Percentiles rank a stretch among this genome's conserved stretches.
phyloP scores from a whole-genome alignment of 2,888 invertebrate species.

The Hybos culiciformis region DNA sequence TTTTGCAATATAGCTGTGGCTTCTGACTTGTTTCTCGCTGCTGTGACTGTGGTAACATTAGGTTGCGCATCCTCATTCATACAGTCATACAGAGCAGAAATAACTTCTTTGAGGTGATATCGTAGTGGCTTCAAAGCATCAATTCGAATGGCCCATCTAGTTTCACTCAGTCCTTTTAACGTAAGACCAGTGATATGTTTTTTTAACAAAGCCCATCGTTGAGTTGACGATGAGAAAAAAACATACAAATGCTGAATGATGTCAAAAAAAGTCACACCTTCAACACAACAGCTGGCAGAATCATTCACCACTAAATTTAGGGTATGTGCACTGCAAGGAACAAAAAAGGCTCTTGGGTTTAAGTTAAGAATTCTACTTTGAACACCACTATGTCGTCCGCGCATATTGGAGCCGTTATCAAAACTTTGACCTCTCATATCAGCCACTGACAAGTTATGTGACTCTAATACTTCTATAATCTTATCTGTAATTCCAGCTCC shows the following conservation, averaged over 20 bases:
- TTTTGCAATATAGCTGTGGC: background rate
- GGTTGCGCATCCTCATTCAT: conserved; percentile 1
- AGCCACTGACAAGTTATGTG: background rate
- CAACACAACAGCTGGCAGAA: background rate
- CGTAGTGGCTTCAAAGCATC: conserved; percentile 4
- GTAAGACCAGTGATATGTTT: conserved; percentile 2
- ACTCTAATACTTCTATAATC: background rate
- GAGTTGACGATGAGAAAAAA: conserved; percentile 4
- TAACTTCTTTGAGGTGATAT: conserved; percentile 4
- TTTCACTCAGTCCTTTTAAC: background rate
- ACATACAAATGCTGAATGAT: conserved; percentile 3
- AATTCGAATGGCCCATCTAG: conserved; percentile 2
- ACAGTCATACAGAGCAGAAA: conserved; percentile 2
- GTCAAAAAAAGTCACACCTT: conserved; percentile 4
- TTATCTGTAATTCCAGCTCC: conserved; percentile 1
- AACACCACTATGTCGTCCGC: conserved; percentile 4
- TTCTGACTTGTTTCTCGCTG: background rate
- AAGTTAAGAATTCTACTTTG: conserved; percentile 3
- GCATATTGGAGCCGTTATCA: conserved; percentile 6
- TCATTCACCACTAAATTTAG: conserved; percentile 4
- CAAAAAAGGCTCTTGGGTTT: conserved; percentile 6
- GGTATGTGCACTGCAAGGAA: conserved; percentile 6
- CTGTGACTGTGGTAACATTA: conserved; percentile 1
- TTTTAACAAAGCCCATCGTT: conserved; percentile 3
- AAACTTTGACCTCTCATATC: conserved; percentile 4